These are phyloP conservation scores for Nymphalis polychloros DNA, from an alignment of 2,888 invertebrate species.

Conservation along the genomic window DNA sequence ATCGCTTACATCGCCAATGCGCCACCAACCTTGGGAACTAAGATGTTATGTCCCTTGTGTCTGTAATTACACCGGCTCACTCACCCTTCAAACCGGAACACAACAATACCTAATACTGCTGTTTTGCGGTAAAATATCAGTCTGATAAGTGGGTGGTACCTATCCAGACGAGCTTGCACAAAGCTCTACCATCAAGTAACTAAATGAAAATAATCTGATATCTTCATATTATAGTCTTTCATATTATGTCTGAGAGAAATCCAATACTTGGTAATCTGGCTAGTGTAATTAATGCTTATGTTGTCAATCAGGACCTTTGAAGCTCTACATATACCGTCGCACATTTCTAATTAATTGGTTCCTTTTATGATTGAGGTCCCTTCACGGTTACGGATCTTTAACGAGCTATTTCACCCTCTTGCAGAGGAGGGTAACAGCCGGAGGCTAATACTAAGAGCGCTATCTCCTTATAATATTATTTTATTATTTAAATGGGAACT, in stretches of 20 bases:
- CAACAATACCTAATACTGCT: no score
- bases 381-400: conserved; percentile 31
- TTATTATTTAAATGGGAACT: neutral
- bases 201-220: conserved; percentile 17
- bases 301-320: conserved; percentile 32
- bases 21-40: no score
- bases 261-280: conserved; percentile 19
- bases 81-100: no score
- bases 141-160: no score
- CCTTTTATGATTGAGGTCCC: conserved; percentile 38
- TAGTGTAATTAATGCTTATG: conserved; percentile 31
- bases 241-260: conserved; percentile 12
- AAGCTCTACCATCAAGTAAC: no score
- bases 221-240: conserved; percentile 22
- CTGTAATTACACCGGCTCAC: no score
- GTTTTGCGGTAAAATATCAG: no score
- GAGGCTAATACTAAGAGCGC: conserved; percentile 5
- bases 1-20: no score
- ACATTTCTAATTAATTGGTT: conserved; percentile 42
- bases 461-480: neutral
- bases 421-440: conserved; percentile 13
- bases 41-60: no score
- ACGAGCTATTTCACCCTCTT: conserved; percentile 27
- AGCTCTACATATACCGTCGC: conserved; percentile 16
- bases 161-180: no score